phyloP scores from a whole-genome alignment of 2,888 invertebrate genomes.

The Cryptus viduatorius region DNA sequence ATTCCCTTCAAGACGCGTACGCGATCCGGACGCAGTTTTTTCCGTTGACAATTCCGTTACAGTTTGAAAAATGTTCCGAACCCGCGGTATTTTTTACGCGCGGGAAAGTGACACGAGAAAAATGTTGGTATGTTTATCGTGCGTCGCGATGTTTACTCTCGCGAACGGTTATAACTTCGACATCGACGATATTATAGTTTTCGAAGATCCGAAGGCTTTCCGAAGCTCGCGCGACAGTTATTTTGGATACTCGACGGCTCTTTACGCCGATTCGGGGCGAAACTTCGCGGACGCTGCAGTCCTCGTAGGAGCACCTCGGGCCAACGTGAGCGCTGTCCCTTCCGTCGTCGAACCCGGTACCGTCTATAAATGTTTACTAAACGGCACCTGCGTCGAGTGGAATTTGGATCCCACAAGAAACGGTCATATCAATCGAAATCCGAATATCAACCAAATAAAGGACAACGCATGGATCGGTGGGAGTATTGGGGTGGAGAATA shows the following conservation, averaged over 20 bases:
- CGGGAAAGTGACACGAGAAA: neutral
- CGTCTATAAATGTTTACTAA: conserved; percentile 78
- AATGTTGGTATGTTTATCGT: neutral
- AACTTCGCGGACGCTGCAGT: conserved; percentile 69
- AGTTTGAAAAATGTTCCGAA: neutral
- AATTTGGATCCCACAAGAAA: conserved; percentile 53
- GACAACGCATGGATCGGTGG: conserved; percentile 82
- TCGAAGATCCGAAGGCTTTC: conserved; percentile 73
- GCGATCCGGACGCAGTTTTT: neutral
- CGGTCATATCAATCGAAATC: conserved; percentile 14
- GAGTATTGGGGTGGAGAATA: conserved; percentile 81
- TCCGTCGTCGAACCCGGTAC: conserved; percentile 76
- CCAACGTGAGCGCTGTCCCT: conserved; percentile 67
- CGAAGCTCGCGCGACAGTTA: conserved; percentile 72
- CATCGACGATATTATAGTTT: conserved; percentile 74
- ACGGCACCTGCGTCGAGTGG: conserved; percentile 74
- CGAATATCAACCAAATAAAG: conserved; percentile 53
- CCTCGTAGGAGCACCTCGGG: conserved; percentile 81
- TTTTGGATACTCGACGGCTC: conserved; percentile 79
- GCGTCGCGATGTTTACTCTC: neutral
- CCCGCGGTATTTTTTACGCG: conserved; percentile 19
- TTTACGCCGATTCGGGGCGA: conserved; percentile 69
- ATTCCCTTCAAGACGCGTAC: conserved; percentile 10
- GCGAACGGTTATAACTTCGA: conserved; percentile 74
- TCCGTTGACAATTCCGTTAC: neutral